Percentiles rank a stretch among this genome's conserved stretches.
Evolutionary conservation across 2,888 invertebrate species (phyloP).

Genomic region (Sinotaia quadrata): DNA sequence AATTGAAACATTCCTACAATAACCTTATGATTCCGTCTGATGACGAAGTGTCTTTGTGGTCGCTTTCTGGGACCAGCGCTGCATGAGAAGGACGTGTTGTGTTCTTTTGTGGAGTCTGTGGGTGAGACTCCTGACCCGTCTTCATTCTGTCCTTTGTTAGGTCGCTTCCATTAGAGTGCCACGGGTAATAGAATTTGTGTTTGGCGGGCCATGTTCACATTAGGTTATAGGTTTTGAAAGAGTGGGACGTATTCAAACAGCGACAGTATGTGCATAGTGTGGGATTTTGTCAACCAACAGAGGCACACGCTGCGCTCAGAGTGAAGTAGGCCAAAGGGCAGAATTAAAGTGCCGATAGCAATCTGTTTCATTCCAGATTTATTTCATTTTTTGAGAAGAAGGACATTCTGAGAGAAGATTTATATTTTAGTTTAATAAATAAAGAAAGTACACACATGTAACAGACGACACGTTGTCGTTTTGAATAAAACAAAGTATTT

Average conservation of each 20-base stretch:
- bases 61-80: background rate
- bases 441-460: too few species aligned
- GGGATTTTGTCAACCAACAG: too few species aligned
- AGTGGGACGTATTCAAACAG: background rate
- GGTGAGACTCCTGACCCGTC: background rate
- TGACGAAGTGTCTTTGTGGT: conserved; percentile 7
- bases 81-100: background rate
- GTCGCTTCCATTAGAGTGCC: background rate
- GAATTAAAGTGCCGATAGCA: too few species aligned
- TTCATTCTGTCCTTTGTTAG: background rate
- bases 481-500: too few species aligned
- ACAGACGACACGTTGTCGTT: too few species aligned
- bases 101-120: background rate
- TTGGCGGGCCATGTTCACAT: background rate
- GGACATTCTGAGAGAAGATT: too few species aligned
- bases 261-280: background rate
- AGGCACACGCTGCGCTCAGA: too few species aligned
- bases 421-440: too few species aligned
- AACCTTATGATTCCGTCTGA: conserved; percentile 2
- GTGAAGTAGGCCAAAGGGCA: too few species aligned
- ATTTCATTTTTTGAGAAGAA: too few species aligned
- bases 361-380: too few species aligned
- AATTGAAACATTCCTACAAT: conserved; percentile 8
- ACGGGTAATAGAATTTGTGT: background rate
- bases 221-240: background rate